These are phyloP conservation scores for Heliconius nattereri DNA, from an alignment of 1,140 invertebrate species.

Conservation along the genomic window DNA sequence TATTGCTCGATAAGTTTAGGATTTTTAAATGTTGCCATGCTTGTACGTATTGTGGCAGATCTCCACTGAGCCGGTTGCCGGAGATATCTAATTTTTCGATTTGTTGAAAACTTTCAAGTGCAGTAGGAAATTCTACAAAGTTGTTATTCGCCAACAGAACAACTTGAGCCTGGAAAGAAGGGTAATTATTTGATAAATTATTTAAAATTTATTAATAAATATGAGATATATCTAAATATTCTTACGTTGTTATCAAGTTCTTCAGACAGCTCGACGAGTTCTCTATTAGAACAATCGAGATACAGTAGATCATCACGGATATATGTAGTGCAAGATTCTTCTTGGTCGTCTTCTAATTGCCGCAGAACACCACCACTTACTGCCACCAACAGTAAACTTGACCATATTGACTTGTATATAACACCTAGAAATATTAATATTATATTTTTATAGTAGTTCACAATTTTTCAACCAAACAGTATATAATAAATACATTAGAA, in stretches of 20 bases:
- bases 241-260: constrained; percentile 69
- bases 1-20: constrained; percentile 82
- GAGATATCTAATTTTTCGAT: constrained; percentile 82
- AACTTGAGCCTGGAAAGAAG: constrained; percentile 74
- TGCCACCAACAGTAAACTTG: constrained; percentile 43
- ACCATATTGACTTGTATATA: constrained; percentile 24
- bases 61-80: constrained; percentile 76
- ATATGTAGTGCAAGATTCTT: constrained; percentile 53
- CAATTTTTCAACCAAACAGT: too few relatives aligned
- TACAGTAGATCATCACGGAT: constrained; percentile 43
- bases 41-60: constrained; percentile 67
- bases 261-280: constrained; percentile 68
- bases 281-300: constrained; percentile 73
- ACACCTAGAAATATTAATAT: neutral
- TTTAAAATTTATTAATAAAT: neutral
- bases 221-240: neutral
- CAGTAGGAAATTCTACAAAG: constrained; percentile 79
- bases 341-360: constrained; percentile 41
- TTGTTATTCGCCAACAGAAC: constrained; percentile 80
- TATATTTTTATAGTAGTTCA: too few relatives aligned
- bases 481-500: too few relatives aligned
- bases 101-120: constrained; percentile 73
- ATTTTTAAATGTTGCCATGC: constrained; percentile 72
- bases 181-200: neutral
- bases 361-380: constrained; percentile 49